phyloP scores from a whole-genome alignment of 1,140 invertebrate species.

The Lepidotrigona ventralis region DNA sequence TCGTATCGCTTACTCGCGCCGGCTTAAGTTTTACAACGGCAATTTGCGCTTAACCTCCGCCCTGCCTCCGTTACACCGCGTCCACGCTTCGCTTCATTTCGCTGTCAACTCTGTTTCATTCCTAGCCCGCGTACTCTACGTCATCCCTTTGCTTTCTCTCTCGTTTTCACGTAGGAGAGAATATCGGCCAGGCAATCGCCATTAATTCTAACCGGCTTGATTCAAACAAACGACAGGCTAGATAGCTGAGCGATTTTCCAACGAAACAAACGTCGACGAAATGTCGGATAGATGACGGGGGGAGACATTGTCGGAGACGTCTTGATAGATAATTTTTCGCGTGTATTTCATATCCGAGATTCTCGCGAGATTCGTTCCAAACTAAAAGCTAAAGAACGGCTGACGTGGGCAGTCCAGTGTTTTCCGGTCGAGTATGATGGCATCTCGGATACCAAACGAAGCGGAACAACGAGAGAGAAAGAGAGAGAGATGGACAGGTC shows the following conservation, averaged over 20 bases:
- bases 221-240: neutral
- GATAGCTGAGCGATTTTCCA: too few relatives aligned
- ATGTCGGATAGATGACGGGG: too few relatives aligned
- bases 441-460: constrained; percentile 32
- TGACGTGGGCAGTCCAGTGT: constrained; percentile 52
- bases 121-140: neutral
- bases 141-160: neutral
- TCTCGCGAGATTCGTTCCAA: neutral
- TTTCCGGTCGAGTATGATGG: constrained; percentile 57
- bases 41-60: constrained; percentile 13
- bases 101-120: neutral
- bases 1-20: constrained; percentile 10
- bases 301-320: too few relatives aligned
- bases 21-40: constrained; percentile 20
- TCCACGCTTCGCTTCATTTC: too few relatives aligned
- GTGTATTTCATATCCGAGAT: too few relatives aligned
- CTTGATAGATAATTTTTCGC: too few relatives aligned
- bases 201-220: neutral
- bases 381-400: neutral
- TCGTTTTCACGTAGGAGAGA: neutral
- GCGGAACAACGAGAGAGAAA: neutral
- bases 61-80: neutral
- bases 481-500: constrained; percentile 15
- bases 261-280: too few relatives aligned
- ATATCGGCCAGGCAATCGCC: too few relatives aligned